Percentiles rank a stretch among this genome's conserved stretches.
Conservation (phyloP, 2,888 invertebrate species). For the Eupelmus urozonus region DNA sequence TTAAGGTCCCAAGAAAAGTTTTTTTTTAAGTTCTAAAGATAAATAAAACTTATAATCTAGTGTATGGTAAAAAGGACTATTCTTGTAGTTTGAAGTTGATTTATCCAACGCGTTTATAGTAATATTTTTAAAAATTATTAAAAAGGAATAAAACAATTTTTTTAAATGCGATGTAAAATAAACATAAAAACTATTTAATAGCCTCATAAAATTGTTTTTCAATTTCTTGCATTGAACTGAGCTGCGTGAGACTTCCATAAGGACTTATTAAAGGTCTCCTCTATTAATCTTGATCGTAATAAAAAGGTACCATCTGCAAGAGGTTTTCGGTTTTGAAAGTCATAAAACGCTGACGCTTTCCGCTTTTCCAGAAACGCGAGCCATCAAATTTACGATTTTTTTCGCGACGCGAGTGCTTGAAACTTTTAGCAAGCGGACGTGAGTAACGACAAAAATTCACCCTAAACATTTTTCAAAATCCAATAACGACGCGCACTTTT, state of each 20-base stretch:
- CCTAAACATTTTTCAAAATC: conserved; percentile 31
- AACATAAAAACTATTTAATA: no score
- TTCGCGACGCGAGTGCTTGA: background rate
- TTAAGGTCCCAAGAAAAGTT: no score
- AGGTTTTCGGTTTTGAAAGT: conserved; percentile 31
- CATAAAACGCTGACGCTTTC: conserved; percentile 15
- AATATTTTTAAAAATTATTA: no score
- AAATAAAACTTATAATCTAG: no score
- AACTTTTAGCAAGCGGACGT: conserved; percentile 9
- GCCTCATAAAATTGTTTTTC: no score
- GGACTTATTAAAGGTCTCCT: conserved; percentile 10
- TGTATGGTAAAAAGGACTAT: no score
- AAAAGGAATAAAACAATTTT: no score
- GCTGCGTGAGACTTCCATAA: background rate
- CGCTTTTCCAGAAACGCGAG: conserved; percentile 11
- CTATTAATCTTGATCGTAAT: conserved; percentile 32
- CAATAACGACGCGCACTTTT: conserved; percentile 18
- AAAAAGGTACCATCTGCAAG: conserved; percentile 25
- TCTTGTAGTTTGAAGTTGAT: no score
- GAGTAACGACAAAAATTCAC: conserved; percentile 26
- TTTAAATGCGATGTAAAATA: no score
- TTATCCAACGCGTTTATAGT: no score
- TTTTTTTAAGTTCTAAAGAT: no score
- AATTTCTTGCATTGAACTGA: no score
- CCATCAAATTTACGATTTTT: conserved; percentile 41